These are phyloP conservation scores for Microcebus ravelobensis DNA, from an alignment of 2,113 vertebrate species.

Conservation along the genomic window DNA sequence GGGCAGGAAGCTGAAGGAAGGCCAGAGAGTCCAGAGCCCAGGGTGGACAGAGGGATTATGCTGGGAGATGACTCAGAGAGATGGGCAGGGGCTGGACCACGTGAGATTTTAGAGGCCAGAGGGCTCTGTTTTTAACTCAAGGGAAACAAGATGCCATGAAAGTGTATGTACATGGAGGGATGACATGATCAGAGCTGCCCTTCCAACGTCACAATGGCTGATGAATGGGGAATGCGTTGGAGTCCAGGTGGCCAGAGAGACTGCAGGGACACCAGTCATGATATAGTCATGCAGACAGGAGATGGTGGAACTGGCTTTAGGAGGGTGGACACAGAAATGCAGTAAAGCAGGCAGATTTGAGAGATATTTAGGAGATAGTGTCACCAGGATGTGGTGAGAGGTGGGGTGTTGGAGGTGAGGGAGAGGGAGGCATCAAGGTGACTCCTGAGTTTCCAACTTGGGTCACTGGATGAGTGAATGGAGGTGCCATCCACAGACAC, in stretches of 20 bases:
- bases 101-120: background rate
- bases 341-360: background rate
- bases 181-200: background rate
- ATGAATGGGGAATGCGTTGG: rapidly evolving
- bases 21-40: background rate
- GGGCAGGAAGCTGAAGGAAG: background rate
- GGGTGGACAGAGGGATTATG: background rate
- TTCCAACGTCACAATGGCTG: background rate
- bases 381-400: background rate
- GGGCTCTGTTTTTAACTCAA: background rate
- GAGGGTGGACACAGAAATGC: background rate
- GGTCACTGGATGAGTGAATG: no score
- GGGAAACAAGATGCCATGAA: background rate
- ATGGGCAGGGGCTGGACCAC: background rate
- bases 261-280: no score
- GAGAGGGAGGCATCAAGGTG: background rate
- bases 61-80: background rate
- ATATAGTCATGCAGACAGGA: background rate
- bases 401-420: background rate
- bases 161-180: background rate
- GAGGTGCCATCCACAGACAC: background rate
- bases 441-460: background rate
- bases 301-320: background rate
- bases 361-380: background rate
- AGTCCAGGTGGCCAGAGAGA: background rate